Conservation (phyloP, 2,797 vertebrate species). For the Bradypodion pumilum region DNA sequence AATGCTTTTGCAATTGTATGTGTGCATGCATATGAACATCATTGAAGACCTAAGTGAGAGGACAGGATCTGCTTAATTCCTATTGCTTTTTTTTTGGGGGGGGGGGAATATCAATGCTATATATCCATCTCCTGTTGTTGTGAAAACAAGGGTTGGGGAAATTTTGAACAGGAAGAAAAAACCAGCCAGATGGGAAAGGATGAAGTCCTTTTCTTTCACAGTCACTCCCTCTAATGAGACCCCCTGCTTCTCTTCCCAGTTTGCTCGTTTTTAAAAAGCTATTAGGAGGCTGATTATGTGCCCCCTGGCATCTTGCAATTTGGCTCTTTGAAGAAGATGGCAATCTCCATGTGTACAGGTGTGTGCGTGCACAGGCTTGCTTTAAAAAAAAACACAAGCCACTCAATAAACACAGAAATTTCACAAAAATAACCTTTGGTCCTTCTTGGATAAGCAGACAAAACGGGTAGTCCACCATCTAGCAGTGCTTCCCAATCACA, state of each 20-base stretch:
- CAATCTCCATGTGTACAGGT: not conserved
- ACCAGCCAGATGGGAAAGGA: not conserved
- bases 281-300: not conserved
- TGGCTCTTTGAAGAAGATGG: not conserved
- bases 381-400: not conserved
- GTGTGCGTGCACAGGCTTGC: too few species aligned
- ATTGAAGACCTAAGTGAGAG: not conserved
- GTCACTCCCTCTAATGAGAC: not conserved
- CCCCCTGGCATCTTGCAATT: not conserved
- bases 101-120: not conserved
- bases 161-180: not conserved
- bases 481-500: not conserved
- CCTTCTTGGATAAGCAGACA: not conserved
- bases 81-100: too few species aligned
- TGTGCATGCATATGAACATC: not conserved
- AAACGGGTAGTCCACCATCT: not conserved
- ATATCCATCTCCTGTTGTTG: not conserved
- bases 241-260: not conserved
- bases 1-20: not conserved
- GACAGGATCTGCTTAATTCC: not conserved
- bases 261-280: not conserved
- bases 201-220: not conserved
- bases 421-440: conserved; percentile 20
- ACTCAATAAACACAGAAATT: not conserved
- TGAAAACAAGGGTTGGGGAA: not conserved